Percentiles rank a stretch among this genome's conserved stretches.
Evolutionary conservation across 2,888 invertebrate species (phyloP).

Genomic region (Prosapia bicincta): DNA sequence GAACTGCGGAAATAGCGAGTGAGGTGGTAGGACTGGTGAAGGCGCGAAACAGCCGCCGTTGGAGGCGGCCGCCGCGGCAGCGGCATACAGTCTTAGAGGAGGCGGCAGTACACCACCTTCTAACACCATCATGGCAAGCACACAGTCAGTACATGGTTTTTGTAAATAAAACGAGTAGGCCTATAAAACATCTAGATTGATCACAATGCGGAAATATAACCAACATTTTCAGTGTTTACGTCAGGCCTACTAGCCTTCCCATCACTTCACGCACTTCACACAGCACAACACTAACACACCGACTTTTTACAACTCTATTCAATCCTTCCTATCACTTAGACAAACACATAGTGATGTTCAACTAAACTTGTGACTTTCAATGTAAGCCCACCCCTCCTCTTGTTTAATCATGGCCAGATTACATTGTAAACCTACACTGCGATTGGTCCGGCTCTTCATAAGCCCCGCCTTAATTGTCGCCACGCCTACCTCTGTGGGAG

Average conservation of each 20-base stretch:
- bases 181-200: too few species aligned
- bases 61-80: constrained; percentile 37
- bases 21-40: constrained; percentile 37
- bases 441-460: neutral
- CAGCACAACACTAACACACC: neutral
- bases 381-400: neutral
- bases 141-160: neutral
- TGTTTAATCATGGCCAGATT: neutral
- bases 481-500: neutral
- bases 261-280: neutral
- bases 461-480: neutral
- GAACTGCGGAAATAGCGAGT: constrained; percentile 39
- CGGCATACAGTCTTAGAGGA: constrained; percentile 60
- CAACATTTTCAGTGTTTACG: too few species aligned
- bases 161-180: too few species aligned
- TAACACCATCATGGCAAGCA: constrained; percentile 55
- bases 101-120: constrained; percentile 63
- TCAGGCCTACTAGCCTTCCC: too few species aligned
- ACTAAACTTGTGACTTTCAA: neutral
- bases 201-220: too few species aligned
- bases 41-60: constrained; percentile 34
- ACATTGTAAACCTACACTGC: neutral
- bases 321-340: neutral
- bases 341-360: neutral
- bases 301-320: neutral